Base-by-base conservation (phyloP, 2,888 invertebrate species). In the Odontothrips loti region DNA sequence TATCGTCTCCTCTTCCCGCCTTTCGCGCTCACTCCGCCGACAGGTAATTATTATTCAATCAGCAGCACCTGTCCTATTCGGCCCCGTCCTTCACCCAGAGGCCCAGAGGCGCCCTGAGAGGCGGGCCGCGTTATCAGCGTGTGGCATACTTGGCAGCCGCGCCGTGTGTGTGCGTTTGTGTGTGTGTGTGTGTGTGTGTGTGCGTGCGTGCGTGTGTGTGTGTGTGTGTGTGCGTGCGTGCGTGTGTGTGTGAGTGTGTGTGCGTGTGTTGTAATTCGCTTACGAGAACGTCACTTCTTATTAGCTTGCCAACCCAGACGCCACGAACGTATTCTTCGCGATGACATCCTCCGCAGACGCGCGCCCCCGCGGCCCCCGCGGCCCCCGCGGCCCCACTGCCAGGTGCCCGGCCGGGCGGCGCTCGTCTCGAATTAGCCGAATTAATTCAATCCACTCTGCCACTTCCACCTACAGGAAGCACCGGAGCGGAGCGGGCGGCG, bases 31-130 rank as follows among this genome's bases (percentile, higher is more conserved):
- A 23, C 4, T 11, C 9, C 3, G 68, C 23, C 68, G 51, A 43
- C 6, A 2, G 2, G 34, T 6, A 43, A 43, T 43, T 43, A 43
- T 6, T 43, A 43, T 43, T 6, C 34, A 43, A 43, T 43, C 34
- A 43, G 6, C 51, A 51, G 4, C 34, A 43, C 34, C 34, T 43
- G 34, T 43, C 34, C 34, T 43, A 6, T 43, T 17, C 17, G 58
- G n/a, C 58, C 15, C 17, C 68, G 68, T 68, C 68, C 68, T 68
- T 68, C 68, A 75, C 68, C 68, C 68, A 75, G 27, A 75, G 68
- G 10, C 68, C 23, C 68, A 12, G 8, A 8, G 23, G 10, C 3
- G 34, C 34, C 2, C 3, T 4, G 34, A 43, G 34, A 43, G 68
- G 68, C 10, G 68, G 10, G 23, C 12, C 10, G 58, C 27, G 23